Evolutionary conservation across 2,113 vertebrate species (phyloP), one percentile per base, ranked within the genome.

Genomic region (Hystrix brachyura): DNA sequence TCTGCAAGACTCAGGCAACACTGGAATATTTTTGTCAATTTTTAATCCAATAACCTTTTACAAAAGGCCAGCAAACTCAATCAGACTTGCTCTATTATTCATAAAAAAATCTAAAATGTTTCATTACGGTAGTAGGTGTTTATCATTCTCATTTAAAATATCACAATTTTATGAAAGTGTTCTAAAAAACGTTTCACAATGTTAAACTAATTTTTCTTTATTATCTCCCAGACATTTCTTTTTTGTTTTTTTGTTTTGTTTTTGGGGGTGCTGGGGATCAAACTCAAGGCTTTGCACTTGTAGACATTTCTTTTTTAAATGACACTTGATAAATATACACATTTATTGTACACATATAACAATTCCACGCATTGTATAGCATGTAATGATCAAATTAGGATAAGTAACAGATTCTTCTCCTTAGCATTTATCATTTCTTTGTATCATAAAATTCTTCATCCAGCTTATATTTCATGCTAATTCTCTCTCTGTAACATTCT

Each of bases 71-170:
- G 55, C 5, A 80, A 90, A 55, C 51, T 86, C 46, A 72, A 59
- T 2, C 57, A 27, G 43, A 38, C 32, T 83, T 83, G 60, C 8
- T 90, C 74, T 93, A 14, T 29, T 71, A 27, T 48, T 38, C 81
- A 90, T 51, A 85, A 82, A 43, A 72, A 96, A 94, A 71, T 65
- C 32, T 79, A 69, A 95, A 80, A 55, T n/a, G 46, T 57, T 87
- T 87, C 48, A 84, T 78, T 69, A 51, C 48, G n/a, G 9, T 62
- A n/a, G 13, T 60, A 93, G 32, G 46, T 29, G 57, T 74, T 51
- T 25, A 25, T 79, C 32, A 46, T 57, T 93, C 93, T 91, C 48
- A 93, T 53, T 96, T 93, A 87, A 82, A 27, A 1, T 27, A 46
- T 71, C 64, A 78, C 48, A 88, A 60, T 86, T 92, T 90, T 79